phyloP scores from a whole-genome alignment of 2,888 invertebrate species.

The Drosophila subsilvestris region DNA sequence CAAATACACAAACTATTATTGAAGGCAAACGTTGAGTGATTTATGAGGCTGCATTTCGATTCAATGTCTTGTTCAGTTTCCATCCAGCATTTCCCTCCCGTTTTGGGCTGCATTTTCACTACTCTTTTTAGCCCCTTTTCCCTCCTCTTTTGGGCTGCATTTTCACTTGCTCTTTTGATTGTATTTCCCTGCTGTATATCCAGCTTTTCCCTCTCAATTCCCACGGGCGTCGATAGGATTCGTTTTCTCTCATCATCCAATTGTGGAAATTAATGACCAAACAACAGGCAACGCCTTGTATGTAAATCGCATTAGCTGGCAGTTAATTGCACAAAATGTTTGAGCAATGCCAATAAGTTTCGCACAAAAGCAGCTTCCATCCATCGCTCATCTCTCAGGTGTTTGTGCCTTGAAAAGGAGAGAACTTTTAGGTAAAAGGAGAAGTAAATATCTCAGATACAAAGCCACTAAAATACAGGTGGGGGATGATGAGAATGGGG shows the following conservation, averaged over 20 bases:
- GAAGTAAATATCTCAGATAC: not conserved
- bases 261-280: slow-evolving; percentile 41
- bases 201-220: too few species aligned
- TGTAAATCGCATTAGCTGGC: slow-evolving; percentile 38
- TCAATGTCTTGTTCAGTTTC: not conserved
- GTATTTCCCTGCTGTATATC: slow-evolving; percentile 14
- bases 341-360: slow-evolving; percentile 24
- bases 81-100: not conserved
- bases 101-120: not conserved
- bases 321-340: slow-evolving; percentile 41
- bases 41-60: slow-evolving; percentile 31
- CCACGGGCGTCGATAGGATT: too few species aligned
- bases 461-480: not conserved
- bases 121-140: not conserved
- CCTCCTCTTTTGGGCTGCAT: not conserved
- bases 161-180: not conserved
- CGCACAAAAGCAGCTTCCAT: not conserved
- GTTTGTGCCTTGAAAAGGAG: not conserved
- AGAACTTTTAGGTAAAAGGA: not conserved
- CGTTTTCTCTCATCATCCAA: slow-evolving; percentile 1
- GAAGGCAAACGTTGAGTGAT: slow-evolving; percentile 40
- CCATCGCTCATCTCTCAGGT: slow-evolving; percentile 1
- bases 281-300: slow-evolving; percentile 17
- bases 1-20: slow-evolving; percentile 14
- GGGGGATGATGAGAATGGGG: slow-evolving; percentile 1